Evolutionary conservation across 2,797 vertebrate genomes (phyloP), one percentile per base, ranked within the genome.

Genomic region (Gadopsis bispinosus): DNA sequence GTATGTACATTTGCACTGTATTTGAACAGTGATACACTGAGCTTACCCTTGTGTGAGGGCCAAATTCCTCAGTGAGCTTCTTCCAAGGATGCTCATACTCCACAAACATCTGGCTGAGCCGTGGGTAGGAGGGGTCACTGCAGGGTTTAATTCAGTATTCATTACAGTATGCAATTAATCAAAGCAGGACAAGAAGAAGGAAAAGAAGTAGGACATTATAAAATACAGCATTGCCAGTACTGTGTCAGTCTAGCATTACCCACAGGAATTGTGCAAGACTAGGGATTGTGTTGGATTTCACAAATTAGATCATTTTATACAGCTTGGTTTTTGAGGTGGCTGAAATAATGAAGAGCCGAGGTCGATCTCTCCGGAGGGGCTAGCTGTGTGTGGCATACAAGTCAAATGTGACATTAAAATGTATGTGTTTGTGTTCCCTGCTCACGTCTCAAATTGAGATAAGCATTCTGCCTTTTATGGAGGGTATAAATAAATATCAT

Each of bases 11-110:
- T 35, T 43, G 0, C 31, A 5, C 14, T 53, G 14, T 26, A n/a
- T 47, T 48, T 37, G 7, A 58, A 17, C 12, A 54, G 33, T 13
- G 10, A 33, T 33, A 67, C 19, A 9, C 1, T 14, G 19, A 22
- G 1, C 83, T 83, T 72, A 97, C 98, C 95, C 94, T 96, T 67
- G 97, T 97, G 88, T 99, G 98, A 0, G 97, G 97, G 5, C 96
- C 96, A 88, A 99, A 99, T 84, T 99, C 98, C 80, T 98, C 97
- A 0, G 93, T 93, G 73, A 99, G 95, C 83, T 99, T 99, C 90
- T 96, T 98, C 92, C 97, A 94, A 12, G 97, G 96, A 72, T 97
- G 96, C 5, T 99, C 97, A 10, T 98, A 99, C 76, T 98, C 97
- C 81, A 97, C 43, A 54, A 98, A 88, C 97, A 98, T 98, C 93